These are phyloP conservation scores for Tamias sibiricus DNA, from an alignment of 2,113 vertebrate genomes.

Conservation along the genomic window DNA sequence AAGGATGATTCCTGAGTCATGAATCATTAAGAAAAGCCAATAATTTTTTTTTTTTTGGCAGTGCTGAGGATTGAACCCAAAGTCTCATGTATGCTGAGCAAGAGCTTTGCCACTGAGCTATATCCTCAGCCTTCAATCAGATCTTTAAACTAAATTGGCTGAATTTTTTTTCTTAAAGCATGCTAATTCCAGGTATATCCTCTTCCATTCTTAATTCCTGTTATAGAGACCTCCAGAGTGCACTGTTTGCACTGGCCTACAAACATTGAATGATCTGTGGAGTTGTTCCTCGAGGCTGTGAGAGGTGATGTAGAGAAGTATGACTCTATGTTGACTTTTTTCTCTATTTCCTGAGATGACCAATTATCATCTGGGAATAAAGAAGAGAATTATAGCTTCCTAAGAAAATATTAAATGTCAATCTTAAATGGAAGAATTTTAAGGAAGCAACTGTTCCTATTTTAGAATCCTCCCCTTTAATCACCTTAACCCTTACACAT, in stretches of 20 bases:
- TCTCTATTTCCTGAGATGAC: not conserved
- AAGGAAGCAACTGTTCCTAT: not conserved
- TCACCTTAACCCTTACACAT: not conserved
- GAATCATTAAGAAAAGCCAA: not conserved
- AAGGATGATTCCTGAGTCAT: not conserved
- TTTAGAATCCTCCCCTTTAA: not conserved
- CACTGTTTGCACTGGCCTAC: not conserved
- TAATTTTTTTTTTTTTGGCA: too few species aligned
- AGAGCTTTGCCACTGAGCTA: not conserved
- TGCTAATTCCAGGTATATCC: not conserved
- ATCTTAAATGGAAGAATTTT: not conserved
- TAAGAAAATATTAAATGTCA: not conserved
- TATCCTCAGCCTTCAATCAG: not conserved
- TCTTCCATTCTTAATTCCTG: not conserved
- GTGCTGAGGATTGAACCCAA: not conserved
- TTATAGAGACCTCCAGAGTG: not conserved
- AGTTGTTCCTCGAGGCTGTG: not conserved
- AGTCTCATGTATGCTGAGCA: not conserved
- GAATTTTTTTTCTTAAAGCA: not conserved
- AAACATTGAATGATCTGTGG: not conserved
- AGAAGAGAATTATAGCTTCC: not conserved
- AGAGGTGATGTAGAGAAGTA: not conserved
- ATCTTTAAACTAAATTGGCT: not conserved
- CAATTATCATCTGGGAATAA: not conserved
- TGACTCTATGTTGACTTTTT: not conserved